Conservation (phyloP, 2,113 vertebrate genomes). For the Bambusicola thoracicus region DNA sequence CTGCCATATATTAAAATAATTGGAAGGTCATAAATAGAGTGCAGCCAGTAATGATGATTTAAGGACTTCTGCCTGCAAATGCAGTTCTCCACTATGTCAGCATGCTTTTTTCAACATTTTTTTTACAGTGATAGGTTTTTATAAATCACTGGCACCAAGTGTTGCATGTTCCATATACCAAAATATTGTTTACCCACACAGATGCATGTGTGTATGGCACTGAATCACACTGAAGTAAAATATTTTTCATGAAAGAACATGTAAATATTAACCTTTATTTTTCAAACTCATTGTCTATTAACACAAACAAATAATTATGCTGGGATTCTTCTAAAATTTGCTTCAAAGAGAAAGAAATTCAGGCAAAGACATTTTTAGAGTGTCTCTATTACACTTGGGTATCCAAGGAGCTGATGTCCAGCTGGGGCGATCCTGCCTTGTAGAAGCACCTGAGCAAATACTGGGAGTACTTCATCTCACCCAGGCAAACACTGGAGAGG, state of each 20-base stretch:
- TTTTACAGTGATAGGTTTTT: slow-evolving; percentile 29
- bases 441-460: not conserved
- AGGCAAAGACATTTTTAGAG: not conserved
- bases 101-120: slow-evolving; percentile 23
- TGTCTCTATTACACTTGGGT: not conserved
- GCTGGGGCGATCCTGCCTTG: not conserved
- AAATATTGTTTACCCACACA: not conserved
- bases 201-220: not conserved
- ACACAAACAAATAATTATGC: not conserved
- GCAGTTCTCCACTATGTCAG: slow-evolving; percentile 32
- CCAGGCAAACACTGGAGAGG: not conserved
- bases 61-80: slow-evolving; percentile 15
- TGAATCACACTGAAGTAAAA: slow-evolving; percentile 57
- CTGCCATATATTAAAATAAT: not conserved
- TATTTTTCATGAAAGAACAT: slow-evolving; percentile 38
- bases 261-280: not conserved
- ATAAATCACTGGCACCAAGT: not conserved
- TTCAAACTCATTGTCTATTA: not conserved
- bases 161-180: not conserved
- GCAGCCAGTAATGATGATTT: not conserved
- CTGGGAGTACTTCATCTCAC: not conserved
- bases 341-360: not conserved
- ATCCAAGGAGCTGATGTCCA: not conserved
- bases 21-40: slow-evolving; percentile 27
- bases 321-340: not conserved